phyloP scores from a whole-genome alignment of 2,888 invertebrate species.

The Candidula unifasciata region DNA sequence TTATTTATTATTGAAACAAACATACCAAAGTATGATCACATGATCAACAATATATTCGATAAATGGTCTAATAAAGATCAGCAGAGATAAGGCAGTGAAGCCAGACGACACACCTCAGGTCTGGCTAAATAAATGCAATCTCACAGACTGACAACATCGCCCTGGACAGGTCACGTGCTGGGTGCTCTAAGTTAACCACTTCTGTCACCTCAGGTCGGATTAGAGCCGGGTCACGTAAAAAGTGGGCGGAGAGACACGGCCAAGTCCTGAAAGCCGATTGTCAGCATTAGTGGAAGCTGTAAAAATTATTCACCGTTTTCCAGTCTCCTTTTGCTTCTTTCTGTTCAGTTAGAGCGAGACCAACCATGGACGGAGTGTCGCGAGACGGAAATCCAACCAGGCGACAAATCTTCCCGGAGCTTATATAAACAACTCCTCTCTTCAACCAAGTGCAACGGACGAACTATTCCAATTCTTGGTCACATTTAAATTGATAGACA shows the following conservation, averaged over 20 bases:
- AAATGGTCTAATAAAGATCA: too few relatives aligned
- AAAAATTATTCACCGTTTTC: not conserved
- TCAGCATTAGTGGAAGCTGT: slow-evolving; percentile 29
- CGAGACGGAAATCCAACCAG: not conserved
- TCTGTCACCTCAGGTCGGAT: slow-evolving; percentile 28
- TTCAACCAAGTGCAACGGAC: too few relatives aligned
- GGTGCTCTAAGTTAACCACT: not conserved
- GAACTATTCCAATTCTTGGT: not conserved
- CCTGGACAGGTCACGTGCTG: slow-evolving; percentile 29
- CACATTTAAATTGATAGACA: not conserved
- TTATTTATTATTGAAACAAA: too few relatives aligned
- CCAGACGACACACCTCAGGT: not conserved
- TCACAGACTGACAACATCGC: slow-evolving; percentile 13
- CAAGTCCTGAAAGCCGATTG: slow-evolving; percentile 34
- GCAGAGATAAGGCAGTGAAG: too few relatives aligned
- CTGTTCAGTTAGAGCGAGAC: not conserved
- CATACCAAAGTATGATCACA: too few relatives aligned
- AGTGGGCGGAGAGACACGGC: not conserved
- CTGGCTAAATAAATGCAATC: not conserved
- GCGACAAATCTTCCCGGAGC: slow-evolving; percentile 9
- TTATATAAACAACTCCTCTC: not conserved
- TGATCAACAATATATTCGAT: too few relatives aligned
- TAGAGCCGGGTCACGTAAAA: slow-evolving; percentile 16
- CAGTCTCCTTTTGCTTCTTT: not conserved
- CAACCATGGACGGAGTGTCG: not conserved